Evolutionary conservation across 2,113 vertebrate genomes (phyloP).

Genomic region (Galbula dea): DNA sequence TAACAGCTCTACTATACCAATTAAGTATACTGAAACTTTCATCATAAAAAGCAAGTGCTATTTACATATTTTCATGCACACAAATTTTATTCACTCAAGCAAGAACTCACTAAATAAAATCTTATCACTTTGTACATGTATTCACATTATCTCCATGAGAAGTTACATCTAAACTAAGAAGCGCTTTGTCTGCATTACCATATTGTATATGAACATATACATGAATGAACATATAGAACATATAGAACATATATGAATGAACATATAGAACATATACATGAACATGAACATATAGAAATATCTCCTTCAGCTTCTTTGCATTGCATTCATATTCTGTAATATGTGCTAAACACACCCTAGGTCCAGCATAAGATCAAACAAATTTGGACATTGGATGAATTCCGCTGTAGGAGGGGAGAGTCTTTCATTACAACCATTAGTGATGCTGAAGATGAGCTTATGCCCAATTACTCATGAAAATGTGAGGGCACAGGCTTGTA

Average conservation of each 20-base stretch:
- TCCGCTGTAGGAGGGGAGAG: neutral
- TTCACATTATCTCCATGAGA: neutral
- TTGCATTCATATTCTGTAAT: neutral
- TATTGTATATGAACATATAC: no score
- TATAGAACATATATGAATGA: no score
- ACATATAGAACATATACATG: no score
- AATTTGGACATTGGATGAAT: neutral
- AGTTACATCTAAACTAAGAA: neutral
- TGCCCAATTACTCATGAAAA: neutral
- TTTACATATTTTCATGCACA: neutral
- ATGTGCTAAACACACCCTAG: neutral
- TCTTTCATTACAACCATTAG: neutral
- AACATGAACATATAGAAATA: neutral
- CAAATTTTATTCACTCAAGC: neutral
- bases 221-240: neutral
- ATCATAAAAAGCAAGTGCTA: neutral
- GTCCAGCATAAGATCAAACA: neutral
- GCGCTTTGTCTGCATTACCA: neutral
- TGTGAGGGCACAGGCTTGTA: neutral
- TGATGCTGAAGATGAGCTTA: neutral
- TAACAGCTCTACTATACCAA: slow-evolving; percentile 19
- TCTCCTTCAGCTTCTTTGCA: neutral
- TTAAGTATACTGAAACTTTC: slow-evolving; percentile 1
- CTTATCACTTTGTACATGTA: neutral
- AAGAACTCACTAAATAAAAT: neutral